A percentile compares a stretch with the other conserved stretches of the same genome.
phyloP scores from a whole-genome alignment of 2,113 vertebrate genomes.

The Pelecanus crispus region DNA sequence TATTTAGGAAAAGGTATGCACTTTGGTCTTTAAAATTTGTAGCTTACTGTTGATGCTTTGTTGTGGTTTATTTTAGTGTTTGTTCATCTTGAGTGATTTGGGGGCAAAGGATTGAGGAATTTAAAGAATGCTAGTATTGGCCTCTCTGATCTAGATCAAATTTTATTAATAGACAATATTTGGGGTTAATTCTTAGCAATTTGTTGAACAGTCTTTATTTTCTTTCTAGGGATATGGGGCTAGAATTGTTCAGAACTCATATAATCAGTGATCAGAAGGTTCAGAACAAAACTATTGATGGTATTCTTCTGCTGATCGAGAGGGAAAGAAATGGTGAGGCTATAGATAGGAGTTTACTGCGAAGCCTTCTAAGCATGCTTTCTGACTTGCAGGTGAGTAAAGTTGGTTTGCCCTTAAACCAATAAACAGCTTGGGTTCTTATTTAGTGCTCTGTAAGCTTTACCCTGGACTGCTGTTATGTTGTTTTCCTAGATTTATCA shows the following conservation, averaged over 20 bases:
- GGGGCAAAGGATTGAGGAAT: not conserved
- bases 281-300: conserved; percentile 97
- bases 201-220: conserved; percentile 18
- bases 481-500: conserved; percentile 88
- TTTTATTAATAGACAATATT: not conserved
- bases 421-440: not conserved
- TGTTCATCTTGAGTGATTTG: not conserved
- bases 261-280: conserved; percentile 98
- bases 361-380: conserved; percentile 97
- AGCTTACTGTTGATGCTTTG: not conserved
- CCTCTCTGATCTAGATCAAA: not conserved
- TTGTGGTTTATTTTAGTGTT: not conserved
- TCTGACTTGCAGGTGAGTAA: conserved; percentile 91
- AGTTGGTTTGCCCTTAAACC: not conserved
- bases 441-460: not conserved
- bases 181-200: not conserved
- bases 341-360: conserved; percentile 92
- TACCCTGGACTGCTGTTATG: not conserved
- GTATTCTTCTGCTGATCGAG: conserved; percentile 94
- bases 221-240: conserved; percentile 92
- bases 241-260: conserved; percentile 97
- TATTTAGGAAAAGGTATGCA: not conserved
- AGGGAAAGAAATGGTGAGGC: conserved; percentile 93
- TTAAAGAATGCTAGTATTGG: not conserved
- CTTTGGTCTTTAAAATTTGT: not conserved